Evolutionary conservation across 2,888 invertebrate genomes (phyloP).

Genomic region (Troides oblongomaculatus): DNA sequence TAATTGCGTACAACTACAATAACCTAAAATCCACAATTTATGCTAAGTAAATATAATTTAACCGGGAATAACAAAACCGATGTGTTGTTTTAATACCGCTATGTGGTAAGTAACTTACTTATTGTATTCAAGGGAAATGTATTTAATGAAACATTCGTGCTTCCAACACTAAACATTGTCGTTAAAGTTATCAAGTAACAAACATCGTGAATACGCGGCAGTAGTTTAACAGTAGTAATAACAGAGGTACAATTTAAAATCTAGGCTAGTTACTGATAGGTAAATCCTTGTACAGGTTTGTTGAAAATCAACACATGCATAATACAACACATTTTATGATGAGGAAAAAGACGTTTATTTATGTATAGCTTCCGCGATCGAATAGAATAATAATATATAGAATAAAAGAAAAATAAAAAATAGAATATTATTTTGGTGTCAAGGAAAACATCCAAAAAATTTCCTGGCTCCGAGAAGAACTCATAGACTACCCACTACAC

Average conservation of each 20-base stretch:
- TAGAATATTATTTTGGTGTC: too few relatives aligned
- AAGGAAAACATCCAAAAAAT: too few relatives aligned
- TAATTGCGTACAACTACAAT: too few relatives aligned
- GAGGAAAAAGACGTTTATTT: background rate
- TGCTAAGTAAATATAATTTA: too few relatives aligned
- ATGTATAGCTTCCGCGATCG: background rate
- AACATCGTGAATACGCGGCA: slow-evolving; percentile 18
- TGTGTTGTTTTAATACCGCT: background rate
- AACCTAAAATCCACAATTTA: too few relatives aligned
- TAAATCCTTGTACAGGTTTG: background rate
- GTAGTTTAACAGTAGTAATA: background rate
- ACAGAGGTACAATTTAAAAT: background rate
- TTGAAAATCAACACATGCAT: background rate
- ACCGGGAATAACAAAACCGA: too few relatives aligned
- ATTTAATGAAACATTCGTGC: slow-evolving; percentile 22
- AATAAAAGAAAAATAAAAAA: too few relatives aligned
- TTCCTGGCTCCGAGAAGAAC: too few relatives aligned
- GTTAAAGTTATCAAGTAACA: slow-evolving; percentile 22
- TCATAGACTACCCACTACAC: too few relatives aligned
- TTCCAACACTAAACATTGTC: slow-evolving; percentile 22
- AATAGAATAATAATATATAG: too few relatives aligned
- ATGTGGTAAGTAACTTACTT: background rate
- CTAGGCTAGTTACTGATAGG: background rate
- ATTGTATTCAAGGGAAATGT: background rate
- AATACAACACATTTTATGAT: background rate